Conservation (phyloP, 2,888 invertebrate genomes). For the Craniophora ligustri region DNA sequence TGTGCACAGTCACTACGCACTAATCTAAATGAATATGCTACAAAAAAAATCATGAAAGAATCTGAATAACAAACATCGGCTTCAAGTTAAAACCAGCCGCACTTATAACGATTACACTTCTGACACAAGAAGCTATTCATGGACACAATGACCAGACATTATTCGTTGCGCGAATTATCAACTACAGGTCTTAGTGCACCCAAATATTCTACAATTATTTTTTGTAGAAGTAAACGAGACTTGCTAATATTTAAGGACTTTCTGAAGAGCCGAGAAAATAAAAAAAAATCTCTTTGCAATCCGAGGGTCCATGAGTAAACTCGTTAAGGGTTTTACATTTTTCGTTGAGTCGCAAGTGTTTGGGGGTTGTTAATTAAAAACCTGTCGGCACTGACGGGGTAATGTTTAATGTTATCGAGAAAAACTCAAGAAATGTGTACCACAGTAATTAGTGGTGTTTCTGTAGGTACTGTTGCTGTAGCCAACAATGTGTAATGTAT, state of each 20-base stretch:
- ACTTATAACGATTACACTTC: too few species aligned
- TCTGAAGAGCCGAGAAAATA: conserved; percentile 6
- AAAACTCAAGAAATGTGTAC: conserved; percentile 51
- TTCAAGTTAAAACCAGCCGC: too few species aligned
- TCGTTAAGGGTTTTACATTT: conserved; percentile 62
- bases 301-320: conserved; percentile 51
- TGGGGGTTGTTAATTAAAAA: conserved; percentile 65
- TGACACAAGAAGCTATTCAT: too few species aligned
- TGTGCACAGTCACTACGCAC: too few species aligned
- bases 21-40: too few species aligned
- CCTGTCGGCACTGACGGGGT: conserved; percentile 54
- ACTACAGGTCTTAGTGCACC: too few species aligned
- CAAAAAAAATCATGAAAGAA: too few species aligned
- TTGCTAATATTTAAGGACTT: neutral
- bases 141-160: too few species aligned
- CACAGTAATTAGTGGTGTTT: conserved; percentile 45
- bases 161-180: too few species aligned
- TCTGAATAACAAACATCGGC: too few species aligned
- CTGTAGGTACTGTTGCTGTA: conserved; percentile 15
- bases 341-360: conserved; percentile 57
- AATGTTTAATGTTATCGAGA: conserved; percentile 46
- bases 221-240: neutral
- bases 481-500: conserved; percentile 5
- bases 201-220: neutral
- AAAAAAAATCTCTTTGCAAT: conserved; percentile 28